A percentile compares a stretch with the other conserved stretches of the same genome.
Conservation (phyloP, 2,888 invertebrate species). For the Stomorhina lunata region DNA sequence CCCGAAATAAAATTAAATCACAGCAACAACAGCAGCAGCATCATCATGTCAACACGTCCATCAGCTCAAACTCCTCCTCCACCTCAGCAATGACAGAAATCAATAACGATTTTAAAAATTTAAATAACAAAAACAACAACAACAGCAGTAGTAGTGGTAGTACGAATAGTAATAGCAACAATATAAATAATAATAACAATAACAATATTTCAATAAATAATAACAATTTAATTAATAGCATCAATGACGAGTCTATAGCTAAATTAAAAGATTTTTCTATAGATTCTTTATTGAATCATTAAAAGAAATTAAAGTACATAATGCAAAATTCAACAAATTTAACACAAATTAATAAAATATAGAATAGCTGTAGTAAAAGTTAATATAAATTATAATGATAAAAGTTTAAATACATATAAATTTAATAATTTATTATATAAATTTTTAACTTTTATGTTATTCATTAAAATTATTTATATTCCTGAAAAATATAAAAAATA, state of each 20-base stretch:
- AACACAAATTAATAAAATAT: constrained; percentile 21
- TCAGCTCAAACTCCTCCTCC: no score
- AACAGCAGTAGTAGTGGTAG: constrained; percentile 38
- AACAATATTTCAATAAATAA: constrained; percentile 15
- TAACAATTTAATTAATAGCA: constrained; percentile 24
- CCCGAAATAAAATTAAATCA: constrained; percentile 73
- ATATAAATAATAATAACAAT: constrained; percentile 11
- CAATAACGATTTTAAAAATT: neutral
- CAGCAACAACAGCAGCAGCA: no score
- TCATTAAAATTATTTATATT: no score
- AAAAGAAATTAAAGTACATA: constrained; percentile 22
- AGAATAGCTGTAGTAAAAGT: neutral
- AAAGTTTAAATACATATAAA: no score
- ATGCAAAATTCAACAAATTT: no score
- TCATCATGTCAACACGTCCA: no score
- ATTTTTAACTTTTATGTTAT: no score
- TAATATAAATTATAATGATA: no score
- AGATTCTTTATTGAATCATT: constrained; percentile 78
- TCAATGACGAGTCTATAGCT: constrained; percentile 78
- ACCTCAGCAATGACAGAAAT: constrained; percentile 51
- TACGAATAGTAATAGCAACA: constrained; percentile 54
- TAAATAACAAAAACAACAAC: constrained; percentile 32
- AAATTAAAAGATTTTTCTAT: constrained; percentile 80
- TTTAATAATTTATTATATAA: no score
- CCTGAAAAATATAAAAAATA: no score